These are phyloP conservation scores for Todiramphus saurophagus DNA, from an alignment of 2,113 vertebrate species.

Conservation along the genomic window DNA sequence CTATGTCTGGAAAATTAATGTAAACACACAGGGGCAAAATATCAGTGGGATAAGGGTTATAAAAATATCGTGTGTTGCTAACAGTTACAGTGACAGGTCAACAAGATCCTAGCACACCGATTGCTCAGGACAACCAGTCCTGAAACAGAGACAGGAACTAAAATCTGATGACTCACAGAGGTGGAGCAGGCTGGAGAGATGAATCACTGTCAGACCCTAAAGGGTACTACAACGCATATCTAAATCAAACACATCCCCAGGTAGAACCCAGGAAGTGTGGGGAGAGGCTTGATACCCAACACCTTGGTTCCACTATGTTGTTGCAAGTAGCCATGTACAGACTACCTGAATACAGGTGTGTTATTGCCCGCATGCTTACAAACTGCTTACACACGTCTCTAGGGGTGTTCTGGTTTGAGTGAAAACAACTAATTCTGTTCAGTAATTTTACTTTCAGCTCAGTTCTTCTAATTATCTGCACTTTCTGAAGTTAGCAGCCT, in stretches of 20 bases:
- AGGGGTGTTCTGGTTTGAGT: not conserved
- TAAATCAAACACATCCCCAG: not conserved
- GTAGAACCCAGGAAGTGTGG: not conserved
- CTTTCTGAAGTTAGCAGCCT: too few relatives aligned
- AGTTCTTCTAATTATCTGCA: too few relatives aligned
- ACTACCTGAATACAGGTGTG: not conserved
- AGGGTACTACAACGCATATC: not conserved
- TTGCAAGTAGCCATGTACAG: not conserved
- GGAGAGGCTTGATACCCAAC: fast-evolving
- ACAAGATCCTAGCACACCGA: not conserved
- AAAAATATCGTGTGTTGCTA: not conserved
- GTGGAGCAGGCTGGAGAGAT: not conserved
- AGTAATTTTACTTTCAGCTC: too few relatives aligned
- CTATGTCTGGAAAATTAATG: not conserved
- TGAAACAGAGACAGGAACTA: not conserved
- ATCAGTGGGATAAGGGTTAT: not conserved
- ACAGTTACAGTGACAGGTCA: not conserved
- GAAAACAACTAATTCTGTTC: too few relatives aligned
- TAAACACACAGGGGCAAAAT: fast-evolving
- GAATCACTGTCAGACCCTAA: not conserved
- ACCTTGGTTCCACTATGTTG: fast-evolving
- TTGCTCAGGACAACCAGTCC: not conserved
- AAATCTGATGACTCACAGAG: not conserved
- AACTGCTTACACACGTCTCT: fast-evolving
- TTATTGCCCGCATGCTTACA: fast-evolving